Conservation (phyloP, 2,888 invertebrate species). For the Drosophila pseudotakahashii region DNA sequence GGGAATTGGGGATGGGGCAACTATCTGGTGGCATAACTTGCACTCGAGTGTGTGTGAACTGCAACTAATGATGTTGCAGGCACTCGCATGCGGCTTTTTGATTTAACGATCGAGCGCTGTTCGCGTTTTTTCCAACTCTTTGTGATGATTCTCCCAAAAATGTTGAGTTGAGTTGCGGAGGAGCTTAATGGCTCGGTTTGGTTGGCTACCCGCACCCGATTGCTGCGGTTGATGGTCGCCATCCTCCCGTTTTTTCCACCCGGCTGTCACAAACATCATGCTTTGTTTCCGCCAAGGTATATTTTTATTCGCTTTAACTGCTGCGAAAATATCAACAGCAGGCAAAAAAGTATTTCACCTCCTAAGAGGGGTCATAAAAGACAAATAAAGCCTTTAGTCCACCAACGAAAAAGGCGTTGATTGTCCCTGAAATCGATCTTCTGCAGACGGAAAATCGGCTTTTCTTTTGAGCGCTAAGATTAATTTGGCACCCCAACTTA, state of each 20-base stretch:
- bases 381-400: conserved; percentile 17
- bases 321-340: conserved; percentile 38
- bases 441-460: conserved; percentile 31
- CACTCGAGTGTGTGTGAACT: conserved; percentile 79
- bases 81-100: conserved; percentile 79
- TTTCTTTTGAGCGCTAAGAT: conserved; percentile 15
- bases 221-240: conserved; percentile 68
- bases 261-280: conserved; percentile 55
- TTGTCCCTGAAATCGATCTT: conserved; percentile 37
- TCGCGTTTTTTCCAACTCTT: conserved; percentile 46
- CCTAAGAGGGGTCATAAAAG: conserved; percentile 11
- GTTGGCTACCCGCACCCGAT: conserved; percentile 53
- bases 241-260: conserved; percentile 40
- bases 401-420: conserved; percentile 19
- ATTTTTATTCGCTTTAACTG: conserved; percentile 58
- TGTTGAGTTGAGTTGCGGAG: conserved; percentile 8
- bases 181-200: conserved; percentile 69
- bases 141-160: conserved; percentile 11
- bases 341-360: conserved; percentile 27
- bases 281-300: conserved; percentile 42
- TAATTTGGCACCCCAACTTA: conserved; percentile 16
- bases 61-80: conserved; percentile 81
- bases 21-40: conserved; percentile 66
- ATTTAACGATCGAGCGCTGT: conserved; percentile 73
- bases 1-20: conserved; percentile 33